Base-by-base conservation (phyloP, 2,888 invertebrate species). In the Melanotus villosus region DNA sequence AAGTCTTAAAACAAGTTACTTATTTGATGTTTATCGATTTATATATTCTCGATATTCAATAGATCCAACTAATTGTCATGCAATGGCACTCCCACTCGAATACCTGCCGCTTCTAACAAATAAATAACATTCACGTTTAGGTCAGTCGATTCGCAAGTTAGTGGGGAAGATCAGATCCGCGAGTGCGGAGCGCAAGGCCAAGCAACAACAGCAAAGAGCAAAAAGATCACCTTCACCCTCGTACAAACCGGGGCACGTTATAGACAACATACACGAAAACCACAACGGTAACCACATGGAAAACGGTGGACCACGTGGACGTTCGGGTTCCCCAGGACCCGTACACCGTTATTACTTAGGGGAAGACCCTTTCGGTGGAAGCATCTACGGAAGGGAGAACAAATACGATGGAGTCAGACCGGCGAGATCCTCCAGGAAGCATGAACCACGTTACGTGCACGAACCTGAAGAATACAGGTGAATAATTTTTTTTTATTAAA, bases 141-240 rank as follows among this genome's bases (percentile, higher is more conserved):
- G 94, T 56, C 93, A 94, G 80, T 94, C 94, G 16, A 91, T 94
- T 78, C 88, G 94, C 74, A 93, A 93, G 84, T 84, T 94, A 72
- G 94, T 95, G 14, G 93, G 93, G 64, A 94, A 94, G 85, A 91
- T 95, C 65, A 89, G 94, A 2, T 93, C 93, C 12, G 93, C 91
- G 16, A 88, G 93, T 84, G 88, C 89, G 75, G 88, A 91, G 85
- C 86, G 91, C 77, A 88, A 90, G 84, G 85, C 89, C 80, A 90
- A 90, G 84, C 84, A 88, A 84, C 70, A 70, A 54, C 71, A 71
- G 54, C 83, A 88, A 78, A 85, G 88, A 72, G 84, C 89, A 81
- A 80, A 88, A 73, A 72, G 84, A 45, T 91, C 92, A 67, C 91
- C 92, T 36, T 86, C 87, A 68, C 85, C 84, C 54, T 87, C 88